Base-by-base conservation (phyloP, 2,113 vertebrate species). In the Platanista minor region DNA sequence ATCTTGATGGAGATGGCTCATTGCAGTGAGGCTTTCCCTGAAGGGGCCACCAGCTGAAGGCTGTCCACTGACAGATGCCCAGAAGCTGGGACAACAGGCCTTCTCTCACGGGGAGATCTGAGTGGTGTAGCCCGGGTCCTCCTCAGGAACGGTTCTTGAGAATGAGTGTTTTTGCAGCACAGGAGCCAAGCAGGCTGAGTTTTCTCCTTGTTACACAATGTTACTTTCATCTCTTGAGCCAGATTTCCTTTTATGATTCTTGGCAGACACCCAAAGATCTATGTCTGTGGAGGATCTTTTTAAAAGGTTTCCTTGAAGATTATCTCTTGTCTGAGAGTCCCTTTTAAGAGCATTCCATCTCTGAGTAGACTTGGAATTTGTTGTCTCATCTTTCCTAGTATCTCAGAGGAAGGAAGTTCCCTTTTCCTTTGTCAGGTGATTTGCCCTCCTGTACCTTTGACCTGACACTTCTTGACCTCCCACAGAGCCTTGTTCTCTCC, bases 161-260 rank as follows among this genome's bases (percentile, higher is more conserved):
- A 66, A 36, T 41, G 69, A 64, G 57, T 36, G 17, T 95, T 75
- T 49, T 20, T 46, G 91, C 33, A 69, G 57, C 64, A 71, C n/a
- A 36, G 78, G 46, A 81, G 49, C 66, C 39, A 61, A 87, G 81
- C 57, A 21, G 13, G 59, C 33, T 12, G n/a, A 86, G 9, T 33
- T 27, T 71, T 91, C 54, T 90, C 78, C 77, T 74, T 66, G 88
- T 49, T 84, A 78, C 46, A 90, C 57, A 90, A 89, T n/a, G n/a
- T 52, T 39, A 15, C 64, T 91, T 93, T 86, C 89, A 78, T 92
- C 96, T 89, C 67, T 62, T 20, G 36, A 80, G 90, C 72, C 83
- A 89, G 92, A 82, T 85, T 87, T 91, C 66, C 90, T 86, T 96
- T 88, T 91, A 89, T 66, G 39, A 91, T 66, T 82, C 66, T 93